Evolutionary conservation across 1,140 invertebrate species (phyloP).

Genomic region (Hypothenemus hampei): DNA sequence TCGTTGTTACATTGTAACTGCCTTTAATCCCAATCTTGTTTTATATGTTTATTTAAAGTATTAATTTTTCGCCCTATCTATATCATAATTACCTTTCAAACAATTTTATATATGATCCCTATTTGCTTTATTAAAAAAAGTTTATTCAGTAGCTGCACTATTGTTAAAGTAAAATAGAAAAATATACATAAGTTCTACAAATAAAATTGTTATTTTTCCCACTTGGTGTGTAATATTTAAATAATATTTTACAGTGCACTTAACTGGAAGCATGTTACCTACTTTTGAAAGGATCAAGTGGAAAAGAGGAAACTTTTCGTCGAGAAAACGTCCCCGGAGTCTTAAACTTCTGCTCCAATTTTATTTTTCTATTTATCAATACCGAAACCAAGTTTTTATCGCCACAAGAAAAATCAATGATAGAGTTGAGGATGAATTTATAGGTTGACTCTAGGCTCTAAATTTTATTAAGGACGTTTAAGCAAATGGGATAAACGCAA

Average conservation of each 20-base stretch:
- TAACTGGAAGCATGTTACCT: not conserved
- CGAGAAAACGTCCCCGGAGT: not conserved
- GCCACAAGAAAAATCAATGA: too few species aligned
- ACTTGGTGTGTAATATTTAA: not conserved
- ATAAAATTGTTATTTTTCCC: not conserved
- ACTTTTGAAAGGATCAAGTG: not conserved
- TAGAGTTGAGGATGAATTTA: too few species aligned
- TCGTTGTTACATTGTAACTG: constrained; percentile 10
- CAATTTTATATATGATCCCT: constrained; percentile 14
- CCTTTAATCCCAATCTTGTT: constrained; percentile 23
- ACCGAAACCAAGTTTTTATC: not conserved
- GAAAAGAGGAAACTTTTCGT: not conserved
- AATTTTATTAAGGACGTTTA: too few species aligned
- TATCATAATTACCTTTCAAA: constrained; percentile 21
- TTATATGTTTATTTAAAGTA: constrained; percentile 21
- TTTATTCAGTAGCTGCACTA: not conserved
- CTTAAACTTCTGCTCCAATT: not conserved
- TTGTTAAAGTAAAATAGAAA: not conserved
- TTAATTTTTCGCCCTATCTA: constrained; percentile 25
- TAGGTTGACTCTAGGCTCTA: too few species aligned
- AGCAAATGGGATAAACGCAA: too few species aligned
- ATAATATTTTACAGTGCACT: not conserved
- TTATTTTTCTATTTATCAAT: not conserved
- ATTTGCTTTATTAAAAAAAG: not conserved
- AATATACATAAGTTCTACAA: not conserved